Conservation (phyloP, 2,888 invertebrate genomes). For the Pharmacophagus antenor region DNA sequence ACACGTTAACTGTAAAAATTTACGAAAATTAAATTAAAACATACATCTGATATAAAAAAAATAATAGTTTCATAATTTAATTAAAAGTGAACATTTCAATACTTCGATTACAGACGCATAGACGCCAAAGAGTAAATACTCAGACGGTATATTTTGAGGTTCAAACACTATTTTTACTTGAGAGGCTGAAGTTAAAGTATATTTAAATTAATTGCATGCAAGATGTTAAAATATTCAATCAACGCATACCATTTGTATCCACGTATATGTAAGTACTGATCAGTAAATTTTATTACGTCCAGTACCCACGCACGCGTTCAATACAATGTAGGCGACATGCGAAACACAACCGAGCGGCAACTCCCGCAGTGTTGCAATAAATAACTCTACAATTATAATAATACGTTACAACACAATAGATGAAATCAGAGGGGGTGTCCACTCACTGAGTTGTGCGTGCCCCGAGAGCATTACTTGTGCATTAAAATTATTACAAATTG, state of each 20-base stretch:
- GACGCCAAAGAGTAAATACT: too few relatives aligned
- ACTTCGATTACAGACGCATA: too few relatives aligned
- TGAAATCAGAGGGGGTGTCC: constrained; percentile 47
- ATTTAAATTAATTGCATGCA: neutral
- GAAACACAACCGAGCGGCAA: constrained; percentile 42
- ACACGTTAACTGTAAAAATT: too few relatives aligned
- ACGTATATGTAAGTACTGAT: neutral
- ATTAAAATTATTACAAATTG: constrained; percentile 76
- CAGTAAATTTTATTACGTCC: constrained; percentile 31
- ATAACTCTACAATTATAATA: constrained; percentile 62
- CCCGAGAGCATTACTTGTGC: constrained; percentile 51
- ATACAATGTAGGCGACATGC: constrained; percentile 38
- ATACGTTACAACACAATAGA: constrained; percentile 57
- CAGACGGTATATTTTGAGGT: too few relatives aligned
- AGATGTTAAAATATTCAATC: neutral
- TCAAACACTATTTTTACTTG: too few relatives aligned
- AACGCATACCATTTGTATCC: constrained; percentile 8
- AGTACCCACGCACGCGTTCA: constrained; percentile 28
- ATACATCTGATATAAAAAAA: too few relatives aligned
- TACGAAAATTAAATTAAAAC: too few relatives aligned
- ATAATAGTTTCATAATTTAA: too few relatives aligned
- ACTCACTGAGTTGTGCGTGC: constrained; percentile 39
- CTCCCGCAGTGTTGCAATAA: constrained; percentile 54
- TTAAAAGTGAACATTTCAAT: too few relatives aligned
- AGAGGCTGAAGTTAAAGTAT: neutral